Percentiles rank a stretch among this genome's conserved stretches.
Evolutionary conservation across 1,140 invertebrate genomes (phyloP).

Genomic region (Dryas iulia): DNA sequence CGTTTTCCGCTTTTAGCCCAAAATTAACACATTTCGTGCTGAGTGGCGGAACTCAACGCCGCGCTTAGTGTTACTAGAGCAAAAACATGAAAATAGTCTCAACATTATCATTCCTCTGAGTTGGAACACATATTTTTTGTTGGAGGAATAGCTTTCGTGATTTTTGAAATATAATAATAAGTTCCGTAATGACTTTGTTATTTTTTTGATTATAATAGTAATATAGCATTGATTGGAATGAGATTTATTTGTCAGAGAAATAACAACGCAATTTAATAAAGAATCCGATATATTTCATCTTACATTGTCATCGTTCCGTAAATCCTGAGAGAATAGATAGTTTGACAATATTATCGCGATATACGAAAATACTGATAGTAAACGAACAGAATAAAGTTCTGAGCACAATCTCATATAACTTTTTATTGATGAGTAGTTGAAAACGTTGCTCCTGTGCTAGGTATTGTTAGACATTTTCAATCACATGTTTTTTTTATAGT

Average conservation of each 20-base stretch:
- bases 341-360: slow-evolving; percentile 22
- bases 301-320: slow-evolving; percentile 12
- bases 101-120: no score
- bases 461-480: background rate
- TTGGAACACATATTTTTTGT: no score
- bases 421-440: slow-evolving; percentile 25
- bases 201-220: background rate
- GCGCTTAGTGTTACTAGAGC: no score
- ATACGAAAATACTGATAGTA: slow-evolving; percentile 22
- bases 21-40: no score
- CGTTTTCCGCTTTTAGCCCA: no score
- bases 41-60: no score
- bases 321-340: slow-evolving; percentile 16
- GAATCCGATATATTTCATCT: slow-evolving; percentile 15
- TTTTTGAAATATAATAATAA: no score
- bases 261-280: slow-evolving; percentile 6
- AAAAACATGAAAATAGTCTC: no score
- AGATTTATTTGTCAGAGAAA: background rate
- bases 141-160: no score
- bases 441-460: slow-evolving; percentile 7
- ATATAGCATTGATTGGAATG: background rate
- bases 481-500: slow-evolving; percentile 11
- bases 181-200: no score
- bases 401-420: slow-evolving; percentile 19
- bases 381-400: slow-evolving; percentile 28